Evolutionary conservation across 1,140 invertebrate species (phyloP), one percentile per base, ranked within the genome.

Genomic region (Drosophila oshimai): DNA sequence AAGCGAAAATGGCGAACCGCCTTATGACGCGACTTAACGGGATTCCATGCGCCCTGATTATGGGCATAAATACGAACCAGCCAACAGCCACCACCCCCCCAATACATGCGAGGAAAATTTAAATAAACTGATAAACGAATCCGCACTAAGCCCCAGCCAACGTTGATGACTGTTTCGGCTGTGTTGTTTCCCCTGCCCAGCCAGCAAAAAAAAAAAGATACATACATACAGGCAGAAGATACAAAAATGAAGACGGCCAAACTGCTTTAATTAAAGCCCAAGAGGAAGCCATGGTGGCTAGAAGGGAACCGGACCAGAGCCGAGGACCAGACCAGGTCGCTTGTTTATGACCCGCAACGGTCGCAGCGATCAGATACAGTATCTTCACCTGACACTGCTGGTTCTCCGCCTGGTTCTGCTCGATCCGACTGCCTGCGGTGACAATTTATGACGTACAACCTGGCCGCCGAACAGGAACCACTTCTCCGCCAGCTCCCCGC

Each of bases 361-460:
- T 78, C 61, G 39, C 81, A 67, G 44, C 80, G 79, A 84, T 84
- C 79, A 86, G 79, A 84, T 84, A 84, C 80, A 50, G 36, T 79
- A 88, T 80, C 71, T 74, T 84, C 80, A 84, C 79, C 79, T 84
- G 79, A 84, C 83, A 74, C 77, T 61, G 67, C 44, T n/a, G 36
- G 45, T n/a, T n/a, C 18, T 33, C 17, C 18, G 33, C 24, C 44
- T 20, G 33, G 22, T n/a, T n/a, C 31, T 9, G 29, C 28, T 9
- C 39, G 6, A 39, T 5, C 34, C 31, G 47, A 13, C 44, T 31
- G 37, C 47, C 33, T 10, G 57, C 58, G 68, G 72, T 86, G 84
- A 89, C 84, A 89, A 89, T 89, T 89, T 89, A 89, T 89, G 86
- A 89, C 75, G 55, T 89, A 89, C 84, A 89, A 76, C 71, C 37